Conservation (phyloP, 2,113 vertebrate genomes). For the Pygoscelis adeliae region DNA sequence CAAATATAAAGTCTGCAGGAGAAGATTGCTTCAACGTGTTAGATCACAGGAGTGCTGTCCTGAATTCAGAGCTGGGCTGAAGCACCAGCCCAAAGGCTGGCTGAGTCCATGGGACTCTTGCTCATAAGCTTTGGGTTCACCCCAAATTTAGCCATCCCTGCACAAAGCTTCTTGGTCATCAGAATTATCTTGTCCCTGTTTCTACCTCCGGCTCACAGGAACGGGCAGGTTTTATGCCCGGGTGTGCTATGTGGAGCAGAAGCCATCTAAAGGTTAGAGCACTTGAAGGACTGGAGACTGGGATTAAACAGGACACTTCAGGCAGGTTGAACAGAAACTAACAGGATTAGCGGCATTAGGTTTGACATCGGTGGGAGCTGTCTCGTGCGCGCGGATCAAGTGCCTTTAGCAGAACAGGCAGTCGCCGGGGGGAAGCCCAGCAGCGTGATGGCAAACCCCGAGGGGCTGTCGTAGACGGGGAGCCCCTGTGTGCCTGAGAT, state of each 20-base stretch:
- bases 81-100: background rate
- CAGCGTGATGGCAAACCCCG: accelerated
- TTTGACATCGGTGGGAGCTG: background rate
- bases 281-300: background rate
- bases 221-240: accelerated
- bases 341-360: background rate
- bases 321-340: background rate
- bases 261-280: background rate
- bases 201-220: background rate
- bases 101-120: background rate
- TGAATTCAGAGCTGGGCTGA: background rate
- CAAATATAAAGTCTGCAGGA: constrained; percentile 18
- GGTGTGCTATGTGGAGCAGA: background rate
- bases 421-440: background rate
- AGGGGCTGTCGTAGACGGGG: accelerated
- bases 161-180: accelerated
- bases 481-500: background rate
- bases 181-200: background rate
- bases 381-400: accelerated
- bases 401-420: background rate
- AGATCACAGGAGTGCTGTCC: background rate
- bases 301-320: background rate
- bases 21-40: background rate
- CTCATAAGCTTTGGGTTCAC: background rate
- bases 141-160: background rate